A percentile compares a stretch with the other conserved stretches of the same genome.
phyloP scores from a whole-genome alignment of 2,797 vertebrate species.

The Sebastes minor region DNA sequence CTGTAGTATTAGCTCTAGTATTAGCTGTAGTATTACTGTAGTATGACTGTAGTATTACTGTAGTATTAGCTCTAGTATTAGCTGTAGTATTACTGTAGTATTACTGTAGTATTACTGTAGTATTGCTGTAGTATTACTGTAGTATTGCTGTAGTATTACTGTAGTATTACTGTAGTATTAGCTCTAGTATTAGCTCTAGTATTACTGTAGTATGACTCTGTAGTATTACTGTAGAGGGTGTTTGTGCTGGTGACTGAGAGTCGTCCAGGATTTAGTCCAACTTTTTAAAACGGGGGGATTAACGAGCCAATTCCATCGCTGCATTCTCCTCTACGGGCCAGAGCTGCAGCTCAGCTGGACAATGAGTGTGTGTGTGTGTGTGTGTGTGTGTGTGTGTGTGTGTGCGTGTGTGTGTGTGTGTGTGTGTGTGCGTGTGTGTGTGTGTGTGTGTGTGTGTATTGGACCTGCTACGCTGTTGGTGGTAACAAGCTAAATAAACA shows the following conservation, averaged over 20 bases:
- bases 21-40: no score
- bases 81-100: no score
- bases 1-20: no score
- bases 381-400: background rate
- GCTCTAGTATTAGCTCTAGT: no score
- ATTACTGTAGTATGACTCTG: no score
- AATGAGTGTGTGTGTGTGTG: background rate
- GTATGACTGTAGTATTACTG: no score
- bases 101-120: no score
- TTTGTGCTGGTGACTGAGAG: constrained; percentile 30
- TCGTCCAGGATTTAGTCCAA: constrained; percentile 46
- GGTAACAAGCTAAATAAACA: constrained; percentile 29
- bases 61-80: no score
- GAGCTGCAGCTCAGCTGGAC: constrained; percentile 27
- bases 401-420: background rate
- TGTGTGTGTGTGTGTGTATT: constrained; percentile 16
- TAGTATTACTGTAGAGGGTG: no score
- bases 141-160: no score
- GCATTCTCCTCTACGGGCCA: constrained; percentile 17
- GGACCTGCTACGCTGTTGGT: background rate
- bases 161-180: no score
- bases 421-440: background rate
- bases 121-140: no score
- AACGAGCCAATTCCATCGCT: constrained; percentile 58
- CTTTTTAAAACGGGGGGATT: constrained; percentile 51